phyloP scores from a whole-genome alignment of 2,888 invertebrate genomes.

The Stramonita haemastoma region DNA sequence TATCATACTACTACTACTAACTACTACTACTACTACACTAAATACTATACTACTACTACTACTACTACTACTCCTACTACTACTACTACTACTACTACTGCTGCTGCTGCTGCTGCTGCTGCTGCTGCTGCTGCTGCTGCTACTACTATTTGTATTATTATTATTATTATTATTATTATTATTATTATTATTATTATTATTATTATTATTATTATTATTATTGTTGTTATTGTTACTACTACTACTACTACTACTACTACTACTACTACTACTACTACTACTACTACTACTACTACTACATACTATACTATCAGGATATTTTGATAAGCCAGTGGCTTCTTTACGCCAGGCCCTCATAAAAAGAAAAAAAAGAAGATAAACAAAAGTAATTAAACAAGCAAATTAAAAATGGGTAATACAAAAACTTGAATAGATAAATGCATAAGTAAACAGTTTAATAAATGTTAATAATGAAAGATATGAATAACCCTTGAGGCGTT shows the following conservation, averaged over 20 bases:
- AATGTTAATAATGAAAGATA: too few species aligned
- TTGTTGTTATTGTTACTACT: neutral
- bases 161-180: neutral
- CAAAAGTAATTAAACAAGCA: too few species aligned
- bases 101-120: neutral
- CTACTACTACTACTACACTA: too few species aligned
- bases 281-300: neutral
- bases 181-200: slow-evolving; percentile 4
- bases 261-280: slow-evolving; percentile 13
- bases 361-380: too few species aligned
- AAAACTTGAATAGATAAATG: too few species aligned
- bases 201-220: slow-evolving; percentile 1
- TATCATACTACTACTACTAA: too few species aligned
- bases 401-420: too few species aligned
- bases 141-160: neutral
- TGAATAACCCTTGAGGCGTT: too few species aligned
- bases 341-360: too few species aligned
- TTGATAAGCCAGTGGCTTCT: too few species aligned
- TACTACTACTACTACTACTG: neutral
- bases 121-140: neutral
- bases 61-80: neutral
- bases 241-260: slow-evolving; percentile 5
- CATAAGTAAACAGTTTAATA: too few species aligned
- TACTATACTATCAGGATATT: too few species aligned
- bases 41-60: neutral